Conservation (phyloP, 1,140 invertebrate species). For the Aethina tumida region DNA sequence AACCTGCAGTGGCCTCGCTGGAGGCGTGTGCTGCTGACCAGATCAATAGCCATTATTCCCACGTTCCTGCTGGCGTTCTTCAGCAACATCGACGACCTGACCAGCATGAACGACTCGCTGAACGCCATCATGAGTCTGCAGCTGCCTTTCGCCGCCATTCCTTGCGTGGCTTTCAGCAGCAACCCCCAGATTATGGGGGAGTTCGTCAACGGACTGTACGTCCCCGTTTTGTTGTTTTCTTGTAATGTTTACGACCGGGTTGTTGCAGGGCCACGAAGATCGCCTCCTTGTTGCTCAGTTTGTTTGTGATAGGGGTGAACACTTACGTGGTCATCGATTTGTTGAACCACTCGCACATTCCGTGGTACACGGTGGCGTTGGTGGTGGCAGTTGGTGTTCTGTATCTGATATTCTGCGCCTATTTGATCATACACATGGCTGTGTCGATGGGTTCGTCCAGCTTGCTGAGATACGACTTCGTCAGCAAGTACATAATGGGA, state of each 20-base stretch:
- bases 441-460: conserved; percentile 51
- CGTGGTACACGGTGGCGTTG: conserved; percentile 42
- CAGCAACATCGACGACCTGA: conserved; percentile 65
- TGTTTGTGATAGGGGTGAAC: conserved; percentile 71
- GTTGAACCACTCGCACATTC: conserved; percentile 39
- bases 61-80: conserved; percentile 75
- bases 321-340: conserved; percentile 67
- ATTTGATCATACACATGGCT: conserved; percentile 60
- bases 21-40: conserved; percentile 80
- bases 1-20: conserved; percentile 83
- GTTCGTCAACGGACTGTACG: conserved; percentile 66
- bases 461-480: conserved; percentile 30
- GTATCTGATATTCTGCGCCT: conserved; percentile 62
- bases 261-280: conserved; percentile 54
- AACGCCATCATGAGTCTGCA: conserved; percentile 87
- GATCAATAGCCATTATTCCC: conserved; percentile 80
- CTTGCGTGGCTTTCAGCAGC: conserved; percentile 83
- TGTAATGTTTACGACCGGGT: conserved; percentile 2
- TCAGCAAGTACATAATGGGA: conserved; percentile 29
- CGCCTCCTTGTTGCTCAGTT: conserved; percentile 53
- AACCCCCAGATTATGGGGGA: conserved; percentile 75
- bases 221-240: background rate
- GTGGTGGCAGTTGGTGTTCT: conserved; percentile 49
- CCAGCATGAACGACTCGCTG: conserved; percentile 79
- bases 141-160: conserved; percentile 75